phyloP scores from a whole-genome alignment of 2,888 invertebrate species.

The Litoditis marina region DNA sequence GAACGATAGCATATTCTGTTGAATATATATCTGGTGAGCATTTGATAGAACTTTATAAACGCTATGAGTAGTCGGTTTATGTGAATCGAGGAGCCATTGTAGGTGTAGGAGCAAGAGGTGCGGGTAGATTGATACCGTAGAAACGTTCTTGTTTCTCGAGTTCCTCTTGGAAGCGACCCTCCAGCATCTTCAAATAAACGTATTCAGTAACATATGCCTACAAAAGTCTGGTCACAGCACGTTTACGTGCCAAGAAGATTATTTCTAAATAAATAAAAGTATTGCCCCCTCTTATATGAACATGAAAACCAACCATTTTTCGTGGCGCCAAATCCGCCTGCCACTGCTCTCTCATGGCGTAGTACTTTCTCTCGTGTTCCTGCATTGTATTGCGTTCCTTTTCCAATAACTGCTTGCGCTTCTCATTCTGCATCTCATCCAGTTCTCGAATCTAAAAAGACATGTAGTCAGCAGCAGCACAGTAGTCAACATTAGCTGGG shows the following conservation, averaged over 20 bases:
- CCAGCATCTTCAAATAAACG: conserved; percentile 31
- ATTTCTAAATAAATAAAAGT: too few relatives aligned
- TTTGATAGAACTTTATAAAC: not conserved
- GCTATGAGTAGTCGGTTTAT: not conserved
- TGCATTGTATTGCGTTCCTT: conserved; percentile 54
- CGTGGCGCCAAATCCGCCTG: conserved; percentile 48
- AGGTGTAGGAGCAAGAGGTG: conserved; percentile 8
- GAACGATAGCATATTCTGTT: too few relatives aligned
- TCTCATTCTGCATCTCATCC: conserved; percentile 60
- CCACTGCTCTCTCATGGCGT: conserved; percentile 50
- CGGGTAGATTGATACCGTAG: conserved; percentile 37
- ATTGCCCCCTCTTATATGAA: not conserved
- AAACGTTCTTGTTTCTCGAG: conserved; percentile 52
- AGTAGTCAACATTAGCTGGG: too few relatives aligned
- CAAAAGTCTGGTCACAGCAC: not conserved
- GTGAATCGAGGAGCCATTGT: conserved; percentile 7
- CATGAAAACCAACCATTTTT: conserved; percentile 44
- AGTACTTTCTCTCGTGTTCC: conserved; percentile 56
- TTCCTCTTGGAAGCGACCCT: conserved; percentile 53
- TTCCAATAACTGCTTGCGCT: conserved; percentile 54
- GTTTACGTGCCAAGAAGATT: too few relatives aligned
- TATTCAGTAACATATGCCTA: too few relatives aligned
- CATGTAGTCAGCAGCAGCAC: too few relatives aligned
- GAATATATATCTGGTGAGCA: not conserved
- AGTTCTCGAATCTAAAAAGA: conserved; percentile 51